Evolutionary conservation across 2,113 vertebrate genomes (phyloP), one percentile per base, ranked within the genome.

Genomic region (Colius striatus): DNA sequence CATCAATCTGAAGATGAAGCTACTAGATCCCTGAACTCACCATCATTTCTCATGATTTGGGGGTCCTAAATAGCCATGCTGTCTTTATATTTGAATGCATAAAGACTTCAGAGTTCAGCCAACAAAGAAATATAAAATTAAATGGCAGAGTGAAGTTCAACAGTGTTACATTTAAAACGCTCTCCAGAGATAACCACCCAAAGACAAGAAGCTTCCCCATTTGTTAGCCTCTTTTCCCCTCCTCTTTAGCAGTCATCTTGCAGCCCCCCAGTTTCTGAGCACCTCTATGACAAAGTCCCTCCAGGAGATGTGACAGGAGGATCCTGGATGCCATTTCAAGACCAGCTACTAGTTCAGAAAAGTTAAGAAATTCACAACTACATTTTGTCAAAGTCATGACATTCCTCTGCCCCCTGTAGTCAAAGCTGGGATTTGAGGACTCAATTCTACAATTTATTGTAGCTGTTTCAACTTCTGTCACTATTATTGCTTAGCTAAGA

Each of bases 31-130:
- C 70, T 94, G 94, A 95, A 90, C 91, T 80, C 75, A 9, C 53
- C 72, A 62, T 74, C 75, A 78, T 29, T 92, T 51, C 78, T 95
- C 61, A 60, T 45, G 25, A 83, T 74, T 63, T 57, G 87, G 55
- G 55, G 79, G 21, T 77, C 72, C 60, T 67, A 77, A 81, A 80
- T 19, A 83, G 82, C 41, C 82, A 53, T 2, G 11, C 12, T 63
- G 36, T 55, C 83, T 57, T 78, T 72, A 62, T 22, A 36, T 83
- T 86, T 75, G 75, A 94, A 91, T 84, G 48, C 38, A n/a, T 50
- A 91, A 94, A 23, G 55, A 47, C 75, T 95, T 61, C 61, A 16
- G 72, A 95, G 75, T 34, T 87, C 87, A 95, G 85, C 79, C 85
- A 94, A 61, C 66, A 77, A 38, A 71, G 85, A 74, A 80, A 90